Conservation (phyloP, 1,140 invertebrate species). For the Tetramorium simillimum region DNA sequence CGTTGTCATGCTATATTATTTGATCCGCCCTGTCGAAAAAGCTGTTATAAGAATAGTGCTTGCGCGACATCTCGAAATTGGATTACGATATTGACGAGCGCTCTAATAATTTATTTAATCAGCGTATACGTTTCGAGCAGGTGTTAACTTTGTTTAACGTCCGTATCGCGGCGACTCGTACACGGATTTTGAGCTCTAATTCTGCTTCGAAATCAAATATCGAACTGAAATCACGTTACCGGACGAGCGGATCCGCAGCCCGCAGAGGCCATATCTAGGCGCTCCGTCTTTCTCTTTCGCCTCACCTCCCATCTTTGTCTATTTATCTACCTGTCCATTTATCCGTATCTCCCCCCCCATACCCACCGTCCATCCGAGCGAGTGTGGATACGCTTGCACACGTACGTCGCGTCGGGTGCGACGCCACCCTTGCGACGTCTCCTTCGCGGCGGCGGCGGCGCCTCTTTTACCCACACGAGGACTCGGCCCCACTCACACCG, state of each 20-base stretch:
- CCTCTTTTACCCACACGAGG: slow-evolving; percentile 21
- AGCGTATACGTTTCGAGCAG: not conserved
- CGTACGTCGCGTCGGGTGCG: slow-evolving; percentile 4
- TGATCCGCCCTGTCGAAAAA: not conserved
- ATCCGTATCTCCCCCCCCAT: slow-evolving; percentile 43
- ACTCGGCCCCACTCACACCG: slow-evolving; percentile 13
- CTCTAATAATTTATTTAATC: slow-evolving; percentile 39
- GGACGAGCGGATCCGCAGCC: slow-evolving; percentile 19
- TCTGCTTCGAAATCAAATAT: slow-evolving; percentile 52
- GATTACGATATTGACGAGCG: not conserved
- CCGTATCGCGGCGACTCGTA: slow-evolving; percentile 7
- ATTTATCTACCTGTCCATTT: slow-evolving; percentile 62
- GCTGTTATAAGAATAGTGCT: not conserved
- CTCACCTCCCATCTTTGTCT: slow-evolving; percentile 38
- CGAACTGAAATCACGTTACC: slow-evolving; percentile 58
- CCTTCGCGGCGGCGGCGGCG: not conserved
- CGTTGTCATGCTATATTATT: not conserved
- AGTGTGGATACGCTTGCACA: slow-evolving; percentile 1
- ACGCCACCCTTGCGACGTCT: slow-evolving; percentile 16
- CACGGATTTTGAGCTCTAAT: slow-evolving; percentile 47
- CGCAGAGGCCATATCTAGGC: slow-evolving; percentile 46
- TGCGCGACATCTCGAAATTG: not conserved
- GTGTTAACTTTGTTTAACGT: slow-evolving; percentile 47
- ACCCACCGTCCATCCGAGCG: not conserved
- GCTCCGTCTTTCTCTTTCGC: slow-evolving; percentile 47